Conservation (phyloP, 1,140 invertebrate genomes). For the Heliconius eleuchia region DNA sequence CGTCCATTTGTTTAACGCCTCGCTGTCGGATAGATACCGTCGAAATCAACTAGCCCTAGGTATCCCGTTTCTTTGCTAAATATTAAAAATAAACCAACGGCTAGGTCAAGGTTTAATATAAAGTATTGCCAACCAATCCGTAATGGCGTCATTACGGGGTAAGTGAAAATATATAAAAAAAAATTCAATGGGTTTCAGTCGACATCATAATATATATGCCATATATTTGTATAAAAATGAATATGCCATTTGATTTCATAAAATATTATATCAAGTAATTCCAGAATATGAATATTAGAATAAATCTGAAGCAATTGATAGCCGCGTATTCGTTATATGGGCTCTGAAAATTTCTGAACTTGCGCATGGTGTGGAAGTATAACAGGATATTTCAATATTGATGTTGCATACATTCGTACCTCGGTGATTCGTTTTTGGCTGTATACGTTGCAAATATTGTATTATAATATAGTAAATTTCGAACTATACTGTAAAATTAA, state of each 20-base stretch:
- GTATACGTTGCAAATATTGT: slow-evolving; percentile 34
- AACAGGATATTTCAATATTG: slow-evolving; percentile 34
- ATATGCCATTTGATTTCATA: not conserved
- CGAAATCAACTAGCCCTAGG: not conserved
- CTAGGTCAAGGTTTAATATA: too few relatives aligned
- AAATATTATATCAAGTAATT: not conserved
- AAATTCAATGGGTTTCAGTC: too few relatives aligned
- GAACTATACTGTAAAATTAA: not conserved
- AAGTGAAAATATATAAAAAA: too few relatives aligned
- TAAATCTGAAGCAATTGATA: slow-evolving; percentile 36
- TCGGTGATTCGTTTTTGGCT: slow-evolving; percentile 33
- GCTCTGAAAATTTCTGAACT: slow-evolving; percentile 38
- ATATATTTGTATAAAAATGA: too few relatives aligned
- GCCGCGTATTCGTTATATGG: slow-evolving; percentile 35
- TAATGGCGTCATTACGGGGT: too few relatives aligned
- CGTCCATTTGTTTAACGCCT: not conserved
- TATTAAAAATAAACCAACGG: too few relatives aligned
- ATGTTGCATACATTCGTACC: slow-evolving; percentile 35
- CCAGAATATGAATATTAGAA: not conserved
- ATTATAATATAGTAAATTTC: not conserved
- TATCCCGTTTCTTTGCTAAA: not conserved
- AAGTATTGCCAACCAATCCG: too few relatives aligned
- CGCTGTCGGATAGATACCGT: not conserved
- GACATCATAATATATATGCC: too few relatives aligned
- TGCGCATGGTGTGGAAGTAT: slow-evolving; percentile 48